Percentiles rank a stretch among this genome's conserved stretches.
Evolutionary conservation across 2,113 vertebrate species (phyloP).

Genomic region (Brachionichthys hirsutus): DNA sequence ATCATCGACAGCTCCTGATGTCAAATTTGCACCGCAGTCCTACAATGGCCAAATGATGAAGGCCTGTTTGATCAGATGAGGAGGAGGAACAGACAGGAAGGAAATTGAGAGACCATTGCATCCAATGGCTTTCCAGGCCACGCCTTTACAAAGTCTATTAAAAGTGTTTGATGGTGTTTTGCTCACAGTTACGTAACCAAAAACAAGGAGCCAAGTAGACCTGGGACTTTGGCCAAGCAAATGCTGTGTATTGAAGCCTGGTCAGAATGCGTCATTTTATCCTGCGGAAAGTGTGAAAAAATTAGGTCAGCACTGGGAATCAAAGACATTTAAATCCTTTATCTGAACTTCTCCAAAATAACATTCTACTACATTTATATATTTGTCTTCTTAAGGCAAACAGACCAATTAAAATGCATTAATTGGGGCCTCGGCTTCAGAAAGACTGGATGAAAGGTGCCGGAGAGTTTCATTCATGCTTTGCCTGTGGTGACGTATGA

Average conservation of each 20-base stretch:
- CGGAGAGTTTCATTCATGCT: constrained; percentile 10
- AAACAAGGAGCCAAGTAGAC: constrained; percentile 33
- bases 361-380: not conserved
- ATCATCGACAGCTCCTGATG: not conserved
- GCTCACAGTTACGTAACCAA: constrained; percentile 37
- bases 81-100: not conserved
- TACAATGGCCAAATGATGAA: too few species aligned
- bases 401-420: too few species aligned
- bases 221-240: constrained; percentile 25
- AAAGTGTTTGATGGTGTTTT: constrained; percentile 22
- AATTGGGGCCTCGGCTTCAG: not conserved
- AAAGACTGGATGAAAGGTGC: not conserved
- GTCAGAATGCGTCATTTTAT: constrained; percentile 14
- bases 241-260: constrained; percentile 19
- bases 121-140: constrained; percentile 19
- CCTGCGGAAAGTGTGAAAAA: not conserved
- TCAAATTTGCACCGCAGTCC: too few species aligned
- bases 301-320: not conserved
- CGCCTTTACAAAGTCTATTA: constrained; percentile 9
- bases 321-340: not conserved
- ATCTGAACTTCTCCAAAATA: not conserved
- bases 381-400: not conserved
- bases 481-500: constrained; percentile 19
- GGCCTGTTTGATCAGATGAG: not conserved
- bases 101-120: not conserved